Percentiles rank a stretch among this genome's conserved stretches.
These are phyloP conservation scores for Epirrhoe tristata DNA, from an alignment of 2,888 invertebrate species.

Conservation along the genomic window DNA sequence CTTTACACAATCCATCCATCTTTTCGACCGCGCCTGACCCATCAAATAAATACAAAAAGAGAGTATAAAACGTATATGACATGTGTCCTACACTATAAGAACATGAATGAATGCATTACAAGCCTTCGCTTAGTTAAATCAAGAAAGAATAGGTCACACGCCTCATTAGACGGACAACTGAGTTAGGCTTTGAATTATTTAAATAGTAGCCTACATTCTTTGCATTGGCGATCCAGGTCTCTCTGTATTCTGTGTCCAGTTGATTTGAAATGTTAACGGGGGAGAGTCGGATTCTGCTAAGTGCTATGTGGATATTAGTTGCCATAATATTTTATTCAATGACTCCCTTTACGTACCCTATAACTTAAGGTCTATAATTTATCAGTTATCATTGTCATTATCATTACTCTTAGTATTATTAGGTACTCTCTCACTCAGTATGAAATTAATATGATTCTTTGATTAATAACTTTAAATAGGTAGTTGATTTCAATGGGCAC, in stretches of 20 bases:
- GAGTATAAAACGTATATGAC: neutral
- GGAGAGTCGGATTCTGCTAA: constrained; percentile 30
- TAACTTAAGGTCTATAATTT: neutral
- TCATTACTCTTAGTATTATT: too few relatives aligned
- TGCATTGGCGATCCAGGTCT: constrained; percentile 33
- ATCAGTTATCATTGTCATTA: neutral
- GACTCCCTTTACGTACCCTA: neutral
- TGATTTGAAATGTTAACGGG: constrained; percentile 41
- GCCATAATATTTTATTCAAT: neutral
- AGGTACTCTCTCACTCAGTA: neutral
- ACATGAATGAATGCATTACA: constrained; percentile 13
- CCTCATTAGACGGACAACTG: constrained; percentile 40
- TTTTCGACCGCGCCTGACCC: too few relatives aligned
- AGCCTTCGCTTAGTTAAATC: constrained; percentile 33
- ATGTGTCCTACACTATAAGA: neutral
- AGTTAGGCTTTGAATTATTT: constrained; percentile 45
- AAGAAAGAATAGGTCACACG: constrained; percentile 41
- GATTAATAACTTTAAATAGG: neutral
- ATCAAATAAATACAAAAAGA: neutral
- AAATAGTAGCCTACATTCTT: constrained; percentile 43
- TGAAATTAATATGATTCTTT: neutral
- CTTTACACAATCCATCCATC: too few relatives aligned
- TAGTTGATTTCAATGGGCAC: neutral
- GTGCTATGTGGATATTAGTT: neutral
- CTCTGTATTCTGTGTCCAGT: too few relatives aligned